These are phyloP conservation scores for Pachyseris speciosa DNA, from an alignment of 64 coral and sea anemone genomes.

Conservation along the genomic window DNA sequence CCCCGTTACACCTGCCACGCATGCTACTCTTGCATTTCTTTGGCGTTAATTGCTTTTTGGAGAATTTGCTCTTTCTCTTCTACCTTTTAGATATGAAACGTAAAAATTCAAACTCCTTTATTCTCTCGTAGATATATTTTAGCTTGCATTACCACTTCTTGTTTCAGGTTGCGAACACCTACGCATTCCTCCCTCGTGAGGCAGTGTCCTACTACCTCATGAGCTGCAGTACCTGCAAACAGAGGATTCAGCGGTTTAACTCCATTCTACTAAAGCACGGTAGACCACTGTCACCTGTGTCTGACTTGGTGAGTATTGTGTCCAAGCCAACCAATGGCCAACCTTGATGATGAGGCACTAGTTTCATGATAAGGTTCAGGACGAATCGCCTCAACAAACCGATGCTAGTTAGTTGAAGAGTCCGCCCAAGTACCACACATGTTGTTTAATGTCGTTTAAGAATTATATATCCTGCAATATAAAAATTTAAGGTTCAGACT, in stretches of 20 bases:
- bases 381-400: no score
- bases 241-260: slow-evolving; percentile 95
- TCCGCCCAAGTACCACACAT: no score
- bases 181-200: slow-evolving; percentile 97
- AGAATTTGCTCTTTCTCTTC: no score
- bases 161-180: slow-evolving; percentile 91
- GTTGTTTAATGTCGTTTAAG: no score
- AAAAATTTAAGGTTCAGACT: no score
- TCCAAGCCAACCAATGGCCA: not conserved
- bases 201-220: slow-evolving; percentile 99
- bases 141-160: not conserved
- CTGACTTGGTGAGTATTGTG: slow-evolving; percentile 74
- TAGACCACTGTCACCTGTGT: slow-evolving; percentile 84
- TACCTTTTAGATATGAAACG: no score
- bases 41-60: no score
- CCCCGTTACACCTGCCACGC: no score
- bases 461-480: no score
- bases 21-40: no score
- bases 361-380: not conserved
- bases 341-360: not conserved
- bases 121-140: no score
- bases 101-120: not conserved
- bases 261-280: slow-evolving; percentile 98
- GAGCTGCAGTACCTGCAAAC: slow-evolving; percentile 98
- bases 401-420: no score